Evolutionary conservation across 2,113 vertebrate genomes (phyloP).

Genomic region (Herpetotheres cachinnans): DNA sequence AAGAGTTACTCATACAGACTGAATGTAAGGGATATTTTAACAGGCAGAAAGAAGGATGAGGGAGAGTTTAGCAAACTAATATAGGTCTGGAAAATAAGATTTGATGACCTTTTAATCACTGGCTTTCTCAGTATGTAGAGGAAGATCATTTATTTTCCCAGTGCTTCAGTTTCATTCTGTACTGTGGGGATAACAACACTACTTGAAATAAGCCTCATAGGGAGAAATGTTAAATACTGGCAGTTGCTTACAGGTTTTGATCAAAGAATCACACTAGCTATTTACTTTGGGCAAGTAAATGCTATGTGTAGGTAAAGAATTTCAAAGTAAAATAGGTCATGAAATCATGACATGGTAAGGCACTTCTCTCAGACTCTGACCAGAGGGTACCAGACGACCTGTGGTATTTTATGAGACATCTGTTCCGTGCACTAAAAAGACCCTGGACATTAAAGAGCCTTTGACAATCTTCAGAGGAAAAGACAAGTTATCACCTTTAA

Average conservation of each 20-base stretch:
- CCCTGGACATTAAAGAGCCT: neutral
- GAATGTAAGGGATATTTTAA: neutral
- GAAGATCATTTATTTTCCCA: neutral
- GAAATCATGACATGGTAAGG: neutral
- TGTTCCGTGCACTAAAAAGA: neutral
- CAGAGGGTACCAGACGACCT: neutral
- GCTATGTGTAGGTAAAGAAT: neutral
- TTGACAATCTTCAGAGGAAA: neutral
- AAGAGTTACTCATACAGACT: neutral
- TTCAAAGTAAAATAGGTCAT: neutral
- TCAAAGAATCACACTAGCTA: neutral
- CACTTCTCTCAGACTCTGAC: neutral
- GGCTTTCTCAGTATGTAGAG: neutral
- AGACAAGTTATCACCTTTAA: neutral
- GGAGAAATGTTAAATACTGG: neutral
- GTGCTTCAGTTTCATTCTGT: neutral
- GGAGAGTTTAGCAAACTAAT: neutral
- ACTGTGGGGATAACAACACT: neutral
- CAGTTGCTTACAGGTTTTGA: neutral
- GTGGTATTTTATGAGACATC: neutral
- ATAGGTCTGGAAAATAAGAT: neutral
- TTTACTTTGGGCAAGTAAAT: neutral
- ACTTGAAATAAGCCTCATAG: neutral
- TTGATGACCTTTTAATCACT: conserved; percentile 16
- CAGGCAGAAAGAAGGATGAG: neutral